phyloP scores from a whole-genome alignment of 2,888 invertebrate genomes.

The Volucella bombylans region DNA sequence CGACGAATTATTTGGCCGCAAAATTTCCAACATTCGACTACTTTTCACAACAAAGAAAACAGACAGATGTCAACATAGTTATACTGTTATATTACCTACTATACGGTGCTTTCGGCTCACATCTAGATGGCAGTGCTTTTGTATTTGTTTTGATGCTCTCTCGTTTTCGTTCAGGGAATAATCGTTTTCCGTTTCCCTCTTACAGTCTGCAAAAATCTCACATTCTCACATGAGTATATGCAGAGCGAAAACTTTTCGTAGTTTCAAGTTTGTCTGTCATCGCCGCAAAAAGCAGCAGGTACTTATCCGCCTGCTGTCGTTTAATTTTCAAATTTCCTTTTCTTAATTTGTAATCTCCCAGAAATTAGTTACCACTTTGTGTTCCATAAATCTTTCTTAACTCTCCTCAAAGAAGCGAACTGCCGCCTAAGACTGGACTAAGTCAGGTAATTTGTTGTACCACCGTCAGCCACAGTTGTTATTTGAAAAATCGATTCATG shows the following conservation, averaged over 20 bases:
- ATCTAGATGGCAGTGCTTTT: constrained; percentile 30
- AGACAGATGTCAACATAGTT: constrained; percentile 1
- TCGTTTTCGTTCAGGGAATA: constrained; percentile 35
- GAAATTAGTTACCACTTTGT: not conserved
- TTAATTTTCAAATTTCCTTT: constrained; percentile 23
- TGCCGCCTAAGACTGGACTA: not conserved
- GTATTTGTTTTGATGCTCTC: constrained; percentile 47
- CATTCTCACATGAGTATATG: not conserved
- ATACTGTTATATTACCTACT: constrained; percentile 30
- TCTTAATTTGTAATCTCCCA: not conserved
- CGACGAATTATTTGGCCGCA: constrained; percentile 5
- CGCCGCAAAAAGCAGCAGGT: not conserved
- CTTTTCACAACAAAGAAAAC: constrained; percentile 68
- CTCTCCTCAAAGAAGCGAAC: not conserved
- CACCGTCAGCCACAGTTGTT: constrained; percentile 21
- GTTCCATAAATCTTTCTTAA: not conserved
- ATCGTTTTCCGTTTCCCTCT: constrained; percentile 39
- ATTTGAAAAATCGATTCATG: constrained; percentile 69
- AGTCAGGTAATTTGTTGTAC: not conserved
- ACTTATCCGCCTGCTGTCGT: not conserved
- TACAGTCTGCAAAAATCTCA: constrained; percentile 23
- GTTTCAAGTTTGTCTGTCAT: not conserved
- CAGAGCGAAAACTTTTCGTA: constrained; percentile 13
- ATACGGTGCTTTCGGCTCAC: not conserved
- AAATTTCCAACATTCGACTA: constrained; percentile 8